These are phyloP conservation scores for Thunnus maccoyii DNA, from an alignment of 2,113 vertebrate genomes.

Conservation along the genomic window DNA sequence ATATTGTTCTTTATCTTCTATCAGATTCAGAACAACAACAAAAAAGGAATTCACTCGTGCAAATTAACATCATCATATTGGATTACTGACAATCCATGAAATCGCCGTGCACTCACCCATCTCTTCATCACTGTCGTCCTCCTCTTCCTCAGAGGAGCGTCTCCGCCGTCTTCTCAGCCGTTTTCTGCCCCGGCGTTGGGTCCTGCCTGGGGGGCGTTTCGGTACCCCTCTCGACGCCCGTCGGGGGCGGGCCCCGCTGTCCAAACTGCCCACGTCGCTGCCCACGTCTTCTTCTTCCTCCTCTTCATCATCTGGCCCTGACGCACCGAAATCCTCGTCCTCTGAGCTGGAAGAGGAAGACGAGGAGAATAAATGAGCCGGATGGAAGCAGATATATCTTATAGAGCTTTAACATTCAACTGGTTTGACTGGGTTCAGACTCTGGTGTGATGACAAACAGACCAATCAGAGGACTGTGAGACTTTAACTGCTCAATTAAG, in stretches of 20 bases:
- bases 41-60: too few relatives aligned
- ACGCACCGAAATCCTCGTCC: constrained; percentile 91
- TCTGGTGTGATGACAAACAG: too few relatives aligned
- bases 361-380: not conserved
- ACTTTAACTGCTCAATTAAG: too few relatives aligned
- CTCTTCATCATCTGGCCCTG: constrained; percentile 92
- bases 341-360: constrained; percentile 85
- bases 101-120: constrained; percentile 69
- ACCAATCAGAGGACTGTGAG: too few relatives aligned
- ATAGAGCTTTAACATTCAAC: not conserved
- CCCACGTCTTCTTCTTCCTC: constrained; percentile 89
- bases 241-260: constrained; percentile 83
- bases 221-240: constrained; percentile 30
- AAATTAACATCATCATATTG: too few relatives aligned
- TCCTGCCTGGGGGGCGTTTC: constrained; percentile 66
- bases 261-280: constrained; percentile 88
- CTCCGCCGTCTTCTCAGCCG: constrained; percentile 81
- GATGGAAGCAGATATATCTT: not conserved
- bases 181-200: constrained; percentile 85
- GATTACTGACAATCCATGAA: too few relatives aligned
- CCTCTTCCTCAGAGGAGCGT: constrained; percentile 77
- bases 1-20: too few relatives aligned
- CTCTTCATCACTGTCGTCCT: constrained; percentile 80
- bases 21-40: too few relatives aligned
- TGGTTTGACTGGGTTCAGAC: too few relatives aligned